Conservation (phyloP, 2,797 vertebrate species). For the Nyctibius grandis region DNA sequence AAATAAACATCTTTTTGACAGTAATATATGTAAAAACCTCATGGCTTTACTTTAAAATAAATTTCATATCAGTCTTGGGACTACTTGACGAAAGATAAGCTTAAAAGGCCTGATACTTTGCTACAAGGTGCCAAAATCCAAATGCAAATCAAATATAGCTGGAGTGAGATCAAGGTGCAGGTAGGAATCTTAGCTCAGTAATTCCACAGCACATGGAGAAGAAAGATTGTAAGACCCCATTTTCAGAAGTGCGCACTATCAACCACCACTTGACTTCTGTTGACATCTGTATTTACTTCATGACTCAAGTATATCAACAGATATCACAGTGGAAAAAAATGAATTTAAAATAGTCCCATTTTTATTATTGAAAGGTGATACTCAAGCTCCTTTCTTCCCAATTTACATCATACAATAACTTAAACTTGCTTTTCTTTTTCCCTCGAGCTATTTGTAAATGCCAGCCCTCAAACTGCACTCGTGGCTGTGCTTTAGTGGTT, state of each 20-base stretch:
- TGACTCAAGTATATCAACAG: neutral
- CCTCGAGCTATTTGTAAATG: neutral
- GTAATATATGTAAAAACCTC: neutral
- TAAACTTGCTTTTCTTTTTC: neutral
- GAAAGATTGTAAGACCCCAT: neutral
- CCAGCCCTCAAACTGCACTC: constrained; percentile 40
- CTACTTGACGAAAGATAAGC: neutral
- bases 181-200: neutral
- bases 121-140: neutral
- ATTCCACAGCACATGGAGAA: neutral
- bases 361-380: constrained; percentile 1
- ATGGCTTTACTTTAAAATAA: neutral
- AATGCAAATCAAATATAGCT: neutral
- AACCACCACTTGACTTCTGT: neutral
- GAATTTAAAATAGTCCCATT: neutral
- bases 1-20: neutral
- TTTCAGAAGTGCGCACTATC: neutral
- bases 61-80: neutral
- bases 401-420: neutral
- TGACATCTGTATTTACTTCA: neutral
- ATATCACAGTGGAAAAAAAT: neutral
- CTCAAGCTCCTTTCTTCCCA: neutral
- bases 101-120: neutral
- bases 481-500: constrained; percentile 42
- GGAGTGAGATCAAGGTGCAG: neutral